phyloP scores from a whole-genome alignment of 2,888 invertebrate genomes.

The Chloroclystis v-ata region DNA sequence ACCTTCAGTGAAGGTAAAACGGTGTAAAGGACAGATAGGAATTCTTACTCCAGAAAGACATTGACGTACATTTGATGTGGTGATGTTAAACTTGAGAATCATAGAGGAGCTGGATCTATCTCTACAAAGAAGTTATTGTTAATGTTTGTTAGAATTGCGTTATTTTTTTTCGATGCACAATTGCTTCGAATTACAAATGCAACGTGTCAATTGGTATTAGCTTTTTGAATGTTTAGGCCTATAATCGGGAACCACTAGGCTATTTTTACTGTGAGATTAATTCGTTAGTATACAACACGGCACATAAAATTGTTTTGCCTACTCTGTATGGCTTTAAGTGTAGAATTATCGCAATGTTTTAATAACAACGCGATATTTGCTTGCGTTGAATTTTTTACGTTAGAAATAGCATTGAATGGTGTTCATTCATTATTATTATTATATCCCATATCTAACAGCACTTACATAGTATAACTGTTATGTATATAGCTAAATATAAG shows the following conservation, averaged over 20 bases:
- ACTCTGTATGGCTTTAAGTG: background rate
- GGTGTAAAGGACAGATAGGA: constrained; percentile 46
- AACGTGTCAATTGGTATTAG: constrained; percentile 8
- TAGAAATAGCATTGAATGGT: background rate
- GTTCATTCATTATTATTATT: background rate
- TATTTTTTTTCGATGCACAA: constrained; percentile 5
- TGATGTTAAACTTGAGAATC: constrained; percentile 46
- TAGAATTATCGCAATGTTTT: background rate
- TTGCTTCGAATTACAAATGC: constrained; percentile 7
- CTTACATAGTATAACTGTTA: constrained; percentile 11
- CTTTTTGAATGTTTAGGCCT: constrained; percentile 11
- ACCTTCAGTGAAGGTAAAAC: constrained; percentile 72
- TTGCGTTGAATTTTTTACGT: background rate
- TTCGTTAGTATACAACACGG: constrained; percentile 7
- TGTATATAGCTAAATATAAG: constrained; percentile 13
- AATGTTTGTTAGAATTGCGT: constrained; percentile 18
- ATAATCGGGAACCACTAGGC: constrained; percentile 7
- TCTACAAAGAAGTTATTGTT: constrained; percentile 22
- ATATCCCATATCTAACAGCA: constrained; percentile 6
- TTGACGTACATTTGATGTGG: constrained; percentile 55
- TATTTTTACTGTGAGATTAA: constrained; percentile 13
- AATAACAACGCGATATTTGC: background rate
- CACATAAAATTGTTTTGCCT: background rate
- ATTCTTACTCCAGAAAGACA: constrained; percentile 65
- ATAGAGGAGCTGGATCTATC: constrained; percentile 36